Evolutionary conservation across 2,113 vertebrate genomes (phyloP), one percentile per base, ranked within the genome.

Genomic region (Oxyura jamaicensis): DNA sequence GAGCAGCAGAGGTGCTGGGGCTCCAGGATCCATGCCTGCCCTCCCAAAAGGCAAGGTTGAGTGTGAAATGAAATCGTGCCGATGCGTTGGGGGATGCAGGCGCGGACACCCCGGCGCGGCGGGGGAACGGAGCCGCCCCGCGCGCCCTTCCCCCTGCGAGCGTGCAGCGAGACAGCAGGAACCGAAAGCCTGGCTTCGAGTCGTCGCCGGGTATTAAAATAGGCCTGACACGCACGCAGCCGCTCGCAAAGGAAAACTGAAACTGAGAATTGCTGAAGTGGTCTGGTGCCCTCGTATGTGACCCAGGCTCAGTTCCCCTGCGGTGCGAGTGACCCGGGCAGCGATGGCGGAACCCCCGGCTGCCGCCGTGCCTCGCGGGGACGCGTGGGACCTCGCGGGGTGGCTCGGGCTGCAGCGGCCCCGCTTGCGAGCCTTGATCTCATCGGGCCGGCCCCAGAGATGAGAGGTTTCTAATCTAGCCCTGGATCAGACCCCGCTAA

Each of bases 241-340:
- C 85, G 25, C 94, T 95, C 81, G 72, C 94, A 97, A 98, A 98
- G 97, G 95, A 98, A 98, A 98, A 98, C 97, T n/a, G 96, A 98
- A 98, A 98, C 96, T 71, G 77, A 93, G 93, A 96, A 96, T 93
- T 95, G 95, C 91, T 92, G 88, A 96, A 96, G 90, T 55, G 92
- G 95, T 95, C 83, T 79, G 90, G 83, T 91, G 92, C 95, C 88
- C 95, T 81, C 5, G 13, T 5, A 63, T 65, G 2, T 93, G 96
- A 97, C 85, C 91, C 4, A 36, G 96, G 91, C 93, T 98, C 92
- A 95, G 97, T 97, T 97, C 97, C 97, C 91, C 85, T 86, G 88
- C 87, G 89, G 85, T 17, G 33, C 0, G 13, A 62, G 86, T 33
- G 44, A 68, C 53, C 11, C 16, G 83, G 94, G 89, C 77, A 88